Base-by-base conservation (phyloP, 1,140 invertebrate species). In the Drosophila tani region DNA sequence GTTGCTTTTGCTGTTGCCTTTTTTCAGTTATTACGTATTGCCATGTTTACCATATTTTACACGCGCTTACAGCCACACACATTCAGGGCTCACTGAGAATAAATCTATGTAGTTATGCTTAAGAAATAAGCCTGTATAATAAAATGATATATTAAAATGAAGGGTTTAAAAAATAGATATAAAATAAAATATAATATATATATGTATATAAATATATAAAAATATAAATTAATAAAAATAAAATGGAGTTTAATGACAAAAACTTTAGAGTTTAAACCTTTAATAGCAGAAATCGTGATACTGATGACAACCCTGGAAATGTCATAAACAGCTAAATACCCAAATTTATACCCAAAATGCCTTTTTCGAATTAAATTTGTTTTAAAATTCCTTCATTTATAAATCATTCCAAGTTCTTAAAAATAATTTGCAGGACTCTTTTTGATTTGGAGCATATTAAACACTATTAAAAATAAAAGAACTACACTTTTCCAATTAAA, bases 11-110 rank as follows among this genome's bases (percentile, higher is more conserved):
- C 19, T 65, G n/a, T 67, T 64, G 51, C 32, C 6, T 79, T 81
- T 83, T 45, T 75, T 55, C 58, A 75, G 73, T 87, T 88, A 90
- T 88, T 88, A 81, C 86, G 85, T 90, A 85, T 88, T 88, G 79
- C 87, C 85, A 85, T 88, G 85, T 88, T 88, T 90, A 88, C 81
- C 85, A 88, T 88, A 88, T 88, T 88, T 90, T 90, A 88, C 85
- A 88, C 81, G 84, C 84, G 84, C 84, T 87, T 87, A 87, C 81
- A 87, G 81, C 62, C 53, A 65, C 79, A 78, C 50, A 74, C 38
- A 47, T 29, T 43, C 19, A 46, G 17, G 19, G 3, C 15, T 21
- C 55, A 45, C 17, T 38, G 7, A 56, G 32, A 21, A 35, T 0
- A 55, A 55, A 55, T 15, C 29, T 0, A 15, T 1, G 2, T 3